Base-by-base conservation (phyloP, 2,888 invertebrate genomes). In the Chymomyza caudatula region DNA sequence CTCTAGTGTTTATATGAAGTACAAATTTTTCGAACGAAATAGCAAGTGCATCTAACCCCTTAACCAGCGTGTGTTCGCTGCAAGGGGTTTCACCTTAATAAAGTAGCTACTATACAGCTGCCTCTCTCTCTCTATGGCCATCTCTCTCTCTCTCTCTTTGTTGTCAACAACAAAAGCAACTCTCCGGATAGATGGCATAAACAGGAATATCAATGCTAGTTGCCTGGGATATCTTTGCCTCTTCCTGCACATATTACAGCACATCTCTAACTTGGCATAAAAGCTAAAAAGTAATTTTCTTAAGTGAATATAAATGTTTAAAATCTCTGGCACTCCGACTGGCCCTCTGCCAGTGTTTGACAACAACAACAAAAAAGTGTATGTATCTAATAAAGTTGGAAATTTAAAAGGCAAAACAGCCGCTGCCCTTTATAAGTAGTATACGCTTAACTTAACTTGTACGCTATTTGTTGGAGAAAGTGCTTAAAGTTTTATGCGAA, bases 251-350 rank as follows among this genome's bases (percentile, higher is more conserved):
- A 78, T 80, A 25, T 77, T 71, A 75, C 74, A 78, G 11, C 11
- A 37, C 29, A 37, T 37, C 65, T 69, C 60, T 70, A 69, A 69
- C 71, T 69, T 69, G 66, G 69, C 76, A 76, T 73, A 71, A 77
- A 77, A 77, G 69, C 67, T 11, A 70, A 65, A 73, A 85, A 83
- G 77, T 78, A 88, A 88, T 88, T 87, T 88, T 74, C 87, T 73
- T 83, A 88, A 88, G 88, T 88, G 86, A 85, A 87, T 82, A 80
- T 85, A 82, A 86, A 87, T 85, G 81, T 79, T 81, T 81, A 71
- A 73, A 56, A 56, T 20, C 29, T 20, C 56, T 17, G 43, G 42
- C 29, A 56, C 29, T 13, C 52, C 23, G 19, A 15, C 23, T 20
- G n/a, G 20, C 22, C 22, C 23, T 22, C 23, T 11, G 29, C 29